Base-by-base conservation (phyloP, 2,888 invertebrate genomes). In the Neoaliturus tenellus region DNA sequence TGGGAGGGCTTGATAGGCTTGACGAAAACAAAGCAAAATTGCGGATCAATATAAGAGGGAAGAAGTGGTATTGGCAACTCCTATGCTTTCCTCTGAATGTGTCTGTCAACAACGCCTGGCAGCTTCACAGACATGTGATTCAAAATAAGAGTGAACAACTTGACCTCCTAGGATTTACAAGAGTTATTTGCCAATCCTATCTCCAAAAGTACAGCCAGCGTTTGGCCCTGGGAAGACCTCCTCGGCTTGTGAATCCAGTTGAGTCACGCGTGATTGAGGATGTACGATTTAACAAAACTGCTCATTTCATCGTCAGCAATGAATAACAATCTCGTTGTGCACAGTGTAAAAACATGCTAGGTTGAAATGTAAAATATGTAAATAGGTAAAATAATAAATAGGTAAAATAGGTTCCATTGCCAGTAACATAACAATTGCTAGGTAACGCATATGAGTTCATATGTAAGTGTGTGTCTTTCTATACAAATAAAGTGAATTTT, bases 11-110 rank as follows among this genome's bases (percentile, higher is more conserved):
- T 44, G 78, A 78, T 48, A 25, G 48, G 4, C 48, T 51, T 4
- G 23, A 51, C 10, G 51, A 51, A 51, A 44, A 80, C 6, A 51
- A 35, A 6, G 51, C 51, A 2, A 51, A 51, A 23, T 14, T 51
- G 51, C 51, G 51, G 8, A 10, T 51, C 6, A 51, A 51, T 35
- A 31, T 25, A 80, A 55, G 80, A 55, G 80, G 80, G 20, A 80
- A 80, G 35, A 80, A 80, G 28, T 80, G 80, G 80, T 48, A 80
- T 35, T 80, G 80, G 31, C 80, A 80, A 20, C 39, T 80, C n/a
- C 23, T 55, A 14, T 44, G 55, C 17, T 80, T 80, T 35, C 80
- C 80, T 4, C 31, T 80, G 39, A 80, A 80, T 55, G 80, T 44
- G 14, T 80, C 80, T 5, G 80, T 80, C 23, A 80, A 55, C 35